Conservation (phyloP, 2,113 vertebrate genomes). For the Apeltes quadracus region DNA sequence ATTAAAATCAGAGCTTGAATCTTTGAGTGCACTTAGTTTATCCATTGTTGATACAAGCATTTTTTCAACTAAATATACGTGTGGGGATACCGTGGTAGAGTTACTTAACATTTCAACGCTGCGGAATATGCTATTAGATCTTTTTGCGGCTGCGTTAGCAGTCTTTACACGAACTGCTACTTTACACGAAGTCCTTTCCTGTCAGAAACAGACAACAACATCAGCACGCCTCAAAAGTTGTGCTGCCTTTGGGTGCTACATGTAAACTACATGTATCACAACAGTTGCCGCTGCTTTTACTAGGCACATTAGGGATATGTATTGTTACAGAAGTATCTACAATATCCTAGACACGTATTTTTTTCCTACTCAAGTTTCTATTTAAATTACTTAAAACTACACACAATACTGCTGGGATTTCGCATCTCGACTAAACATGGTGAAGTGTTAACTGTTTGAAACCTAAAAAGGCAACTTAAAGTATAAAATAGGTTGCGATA, state of each 20-base stretch:
- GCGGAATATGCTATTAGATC: background rate
- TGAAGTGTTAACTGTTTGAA: background rate
- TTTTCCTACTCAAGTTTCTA: fast-evolving
- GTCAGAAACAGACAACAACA: constrained; percentile 34
- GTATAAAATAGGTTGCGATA: background rate
- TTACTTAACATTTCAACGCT: background rate
- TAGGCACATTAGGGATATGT: no score
- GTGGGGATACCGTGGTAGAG: background rate
- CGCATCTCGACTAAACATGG: background rate
- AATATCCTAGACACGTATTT: background rate
- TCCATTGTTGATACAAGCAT: background rate
- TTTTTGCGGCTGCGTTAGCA: background rate
- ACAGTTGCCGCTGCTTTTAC: background rate
- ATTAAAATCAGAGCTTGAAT: background rate
- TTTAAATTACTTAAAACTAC: background rate
- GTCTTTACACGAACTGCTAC: background rate
- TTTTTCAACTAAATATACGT: background rate
- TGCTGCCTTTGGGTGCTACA: constrained; percentile 7
- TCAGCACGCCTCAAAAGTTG: constrained; percentile 9
- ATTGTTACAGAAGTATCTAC: no score
- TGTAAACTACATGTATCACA: background rate
- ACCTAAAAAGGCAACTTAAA: background rate
- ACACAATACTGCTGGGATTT: background rate
- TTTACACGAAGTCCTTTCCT: constrained; percentile 51
- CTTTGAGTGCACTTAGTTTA: background rate